Conservation (phyloP, 2,797 vertebrate genomes). For the Miichthys miiuy region DNA sequence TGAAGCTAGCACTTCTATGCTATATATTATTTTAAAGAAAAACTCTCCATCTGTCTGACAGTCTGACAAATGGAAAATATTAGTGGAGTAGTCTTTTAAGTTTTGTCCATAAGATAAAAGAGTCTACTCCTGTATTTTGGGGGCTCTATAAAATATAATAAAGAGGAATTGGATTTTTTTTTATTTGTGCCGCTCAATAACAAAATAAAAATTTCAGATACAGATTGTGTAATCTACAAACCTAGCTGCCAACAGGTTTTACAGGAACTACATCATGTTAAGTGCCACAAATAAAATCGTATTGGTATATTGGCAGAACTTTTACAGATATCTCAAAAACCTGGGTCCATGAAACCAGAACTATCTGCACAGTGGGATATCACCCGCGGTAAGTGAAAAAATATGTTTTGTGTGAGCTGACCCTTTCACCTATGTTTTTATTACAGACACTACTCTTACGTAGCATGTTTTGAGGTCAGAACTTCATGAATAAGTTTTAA, state of each 20-base stretch:
- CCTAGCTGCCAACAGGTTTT: neutral
- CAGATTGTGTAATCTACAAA: neutral
- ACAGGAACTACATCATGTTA: neutral
- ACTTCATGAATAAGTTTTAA: constrained; percentile 38
- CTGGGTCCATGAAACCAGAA: constrained; percentile 6
- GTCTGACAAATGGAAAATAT: neutral
- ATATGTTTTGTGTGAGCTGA: neutral
- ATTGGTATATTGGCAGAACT: neutral
- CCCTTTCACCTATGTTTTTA: constrained; percentile 26
- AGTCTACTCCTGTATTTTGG: neutral
- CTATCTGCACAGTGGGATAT: neutral
- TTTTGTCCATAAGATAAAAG: neutral
- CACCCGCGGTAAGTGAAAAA: neutral
- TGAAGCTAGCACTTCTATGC: neutral
- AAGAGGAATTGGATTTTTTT: neutral
- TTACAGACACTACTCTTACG: constrained; percentile 19
- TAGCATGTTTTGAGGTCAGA: constrained; percentile 3
- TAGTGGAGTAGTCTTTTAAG: neutral
- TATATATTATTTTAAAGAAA: neutral
- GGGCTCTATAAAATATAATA: neutral
- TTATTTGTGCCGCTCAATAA: neutral
- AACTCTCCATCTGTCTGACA: neutral
- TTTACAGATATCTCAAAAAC: constrained; percentile 19
- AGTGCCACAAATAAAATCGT: neutral
- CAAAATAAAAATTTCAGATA: neutral